A percentile compares a stretch with the other conserved stretches of the same genome.
Evolutionary conservation across 2,888 invertebrate genomes (phyloP).

Genomic region (Caenorhabditis sinica): DNA sequence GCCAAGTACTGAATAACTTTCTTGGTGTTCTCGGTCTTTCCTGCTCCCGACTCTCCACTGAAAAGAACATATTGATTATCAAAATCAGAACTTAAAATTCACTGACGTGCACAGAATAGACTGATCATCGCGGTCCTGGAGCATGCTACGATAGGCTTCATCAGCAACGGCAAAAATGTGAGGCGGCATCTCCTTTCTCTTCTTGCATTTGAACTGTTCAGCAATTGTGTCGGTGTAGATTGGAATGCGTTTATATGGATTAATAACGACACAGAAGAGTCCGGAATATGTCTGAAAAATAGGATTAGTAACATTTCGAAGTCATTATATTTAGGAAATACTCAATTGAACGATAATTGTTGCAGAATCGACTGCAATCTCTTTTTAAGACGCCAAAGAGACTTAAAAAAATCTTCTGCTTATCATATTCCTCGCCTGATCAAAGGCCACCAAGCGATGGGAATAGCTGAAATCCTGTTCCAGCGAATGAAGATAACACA

Average conservation of each 20-base stretch:
- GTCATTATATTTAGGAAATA: no score
- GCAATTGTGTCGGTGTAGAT: constrained; percentile 99
- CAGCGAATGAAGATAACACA: neutral
- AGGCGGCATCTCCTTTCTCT: constrained; percentile 96
- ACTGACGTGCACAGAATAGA: constrained; percentile 95
- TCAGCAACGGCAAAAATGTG: constrained; percentile 99
- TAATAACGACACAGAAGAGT: constrained; percentile 99
- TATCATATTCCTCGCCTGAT: constrained; percentile 33
- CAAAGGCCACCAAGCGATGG: neutral
- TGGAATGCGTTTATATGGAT: constrained; percentile 95
- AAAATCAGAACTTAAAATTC: neutral
- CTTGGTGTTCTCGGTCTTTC: constrained; percentile 99
- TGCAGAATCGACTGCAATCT: constrained; percentile 3
- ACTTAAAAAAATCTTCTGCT: constrained; percentile 6
- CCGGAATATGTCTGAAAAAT: constrained; percentile 96
- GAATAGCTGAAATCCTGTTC: neutral
- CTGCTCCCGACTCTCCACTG: constrained; percentile 97
- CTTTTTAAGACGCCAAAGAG: neutral
- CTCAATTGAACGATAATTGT: no score
- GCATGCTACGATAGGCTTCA: constrained; percentile 98
- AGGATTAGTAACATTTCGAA: no score
- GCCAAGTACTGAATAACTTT: constrained; percentile 99
- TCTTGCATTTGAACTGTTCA: constrained; percentile 92
- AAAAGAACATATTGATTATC: constrained; percentile 44
- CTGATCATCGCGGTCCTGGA: constrained; percentile 99